These are phyloP conservation scores for Tipula lateralis DNA, from an alignment of 2,888 invertebrate genomes.

Conservation along the genomic window DNA sequence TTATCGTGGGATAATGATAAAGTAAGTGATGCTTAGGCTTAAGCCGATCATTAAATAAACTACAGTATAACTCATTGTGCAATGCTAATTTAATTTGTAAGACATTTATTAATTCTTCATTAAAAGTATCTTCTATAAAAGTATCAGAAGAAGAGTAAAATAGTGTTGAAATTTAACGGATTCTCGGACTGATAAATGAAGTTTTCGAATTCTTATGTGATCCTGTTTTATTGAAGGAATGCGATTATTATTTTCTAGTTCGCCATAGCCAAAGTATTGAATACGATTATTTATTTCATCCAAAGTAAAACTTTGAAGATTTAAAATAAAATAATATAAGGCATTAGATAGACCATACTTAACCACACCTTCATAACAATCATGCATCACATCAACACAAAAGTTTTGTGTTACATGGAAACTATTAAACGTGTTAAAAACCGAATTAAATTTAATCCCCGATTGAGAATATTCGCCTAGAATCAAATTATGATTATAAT, in stretches of 20 bases:
- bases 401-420: slow-evolving; percentile 28
- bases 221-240: not conserved
- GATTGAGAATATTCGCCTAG: not conserved
- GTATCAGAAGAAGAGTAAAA: not conserved
- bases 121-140: no score
- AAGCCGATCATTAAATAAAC: not conserved
- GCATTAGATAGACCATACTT: slow-evolving; percentile 28
- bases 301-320: no score
- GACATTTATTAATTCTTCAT: no score
- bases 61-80: not conserved
- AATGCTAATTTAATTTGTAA: no score
- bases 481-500: not conserved
- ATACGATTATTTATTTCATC: no score
- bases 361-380: slow-evolving; percentile 4
- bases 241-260: not conserved
- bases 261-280: not conserved
- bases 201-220: no score
- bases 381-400: slow-evolving; percentile 26
- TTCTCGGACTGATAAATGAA: not conserved
- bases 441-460: slow-evolving; percentile 6
- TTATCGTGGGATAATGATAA: not conserved
- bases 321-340: not conserved
- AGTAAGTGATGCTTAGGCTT: not conserved
- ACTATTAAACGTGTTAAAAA: not conserved
- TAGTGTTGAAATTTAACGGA: not conserved